These are phyloP conservation scores for Polylopha cassiicola DNA, from an alignment of 2,888 invertebrate species.

Conservation along the genomic window DNA sequence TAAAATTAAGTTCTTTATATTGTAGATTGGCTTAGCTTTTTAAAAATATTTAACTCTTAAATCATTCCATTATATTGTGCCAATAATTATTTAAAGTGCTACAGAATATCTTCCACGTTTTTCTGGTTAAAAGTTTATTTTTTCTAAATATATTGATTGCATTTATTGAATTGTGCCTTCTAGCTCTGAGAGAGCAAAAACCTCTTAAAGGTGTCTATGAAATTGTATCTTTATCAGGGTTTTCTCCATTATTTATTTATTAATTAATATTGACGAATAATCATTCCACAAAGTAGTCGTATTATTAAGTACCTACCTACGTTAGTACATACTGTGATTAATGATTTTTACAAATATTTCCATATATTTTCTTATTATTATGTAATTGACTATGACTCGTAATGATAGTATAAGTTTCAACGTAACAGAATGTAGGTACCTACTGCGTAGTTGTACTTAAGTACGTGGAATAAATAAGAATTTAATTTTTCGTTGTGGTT, in stretches of 20 bases:
- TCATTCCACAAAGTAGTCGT: slow-evolving; percentile 62
- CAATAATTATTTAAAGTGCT: no score
- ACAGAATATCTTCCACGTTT: no score
- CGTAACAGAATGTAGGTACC: slow-evolving; percentile 29
- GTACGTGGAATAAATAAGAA: slow-evolving; percentile 57
- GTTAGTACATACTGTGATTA: slow-evolving; percentile 67
- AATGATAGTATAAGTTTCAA: slow-evolving; percentile 61
- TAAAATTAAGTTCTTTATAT: slow-evolving; percentile 13
- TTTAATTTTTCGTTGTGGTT: slow-evolving; percentile 12
- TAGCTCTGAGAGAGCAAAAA: slow-evolving; percentile 40
- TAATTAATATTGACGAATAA: slow-evolving; percentile 34
- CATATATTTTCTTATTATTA: slow-evolving; percentile 53
- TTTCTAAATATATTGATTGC: slow-evolving; percentile 2
- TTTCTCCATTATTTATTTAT: slow-evolving; percentile 42
- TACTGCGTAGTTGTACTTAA: slow-evolving; percentile 53
- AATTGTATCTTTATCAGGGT: slow-evolving; percentile 38
- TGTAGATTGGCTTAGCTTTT: slow-evolving; percentile 13
- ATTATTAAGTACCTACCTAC: slow-evolving; percentile 26
- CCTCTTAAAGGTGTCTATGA: slow-evolving; percentile 40
- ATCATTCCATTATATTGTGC: slow-evolving; percentile 13
- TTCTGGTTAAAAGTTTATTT: no score
- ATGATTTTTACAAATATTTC: slow-evolving; percentile 42
- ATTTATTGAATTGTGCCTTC: slow-evolving; percentile 46
- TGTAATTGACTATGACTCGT: slow-evolving; percentile 52
- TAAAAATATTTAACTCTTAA: neutral